Percentiles rank a stretch among this genome's conserved stretches.
These are phyloP conservation scores for Propsilocerus akamusi DNA, from an alignment of 1,140 invertebrate genomes.

Conservation along the genomic window DNA sequence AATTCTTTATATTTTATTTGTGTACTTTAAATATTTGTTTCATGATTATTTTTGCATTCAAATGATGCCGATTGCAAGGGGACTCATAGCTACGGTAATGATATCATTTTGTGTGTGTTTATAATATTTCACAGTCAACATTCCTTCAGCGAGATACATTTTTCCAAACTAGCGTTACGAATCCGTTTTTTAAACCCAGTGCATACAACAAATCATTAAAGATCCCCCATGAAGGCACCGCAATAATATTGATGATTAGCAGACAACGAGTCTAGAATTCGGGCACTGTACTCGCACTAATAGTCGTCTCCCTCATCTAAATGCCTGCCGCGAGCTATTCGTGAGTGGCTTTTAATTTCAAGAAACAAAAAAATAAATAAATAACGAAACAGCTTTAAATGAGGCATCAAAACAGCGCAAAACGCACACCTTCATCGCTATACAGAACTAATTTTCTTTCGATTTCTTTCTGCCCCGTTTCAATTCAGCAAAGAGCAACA, in stretches of 20 bases:
- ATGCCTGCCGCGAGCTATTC: neutral
- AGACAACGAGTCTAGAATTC: slow-evolving; percentile 1
- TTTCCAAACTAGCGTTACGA: no score
- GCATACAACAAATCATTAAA: no score
- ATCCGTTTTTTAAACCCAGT: no score
- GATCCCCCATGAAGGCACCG: neutral
- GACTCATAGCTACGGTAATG: no score
- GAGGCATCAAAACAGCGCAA: neutral
- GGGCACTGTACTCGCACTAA: neutral
- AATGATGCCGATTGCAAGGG: no score
- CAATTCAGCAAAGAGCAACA: no score
- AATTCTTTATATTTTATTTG: no score
- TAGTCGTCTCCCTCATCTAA: neutral
- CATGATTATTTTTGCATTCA: no score
- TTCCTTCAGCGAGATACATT: no score
- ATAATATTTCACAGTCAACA: no score
- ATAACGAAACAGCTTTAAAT: neutral
- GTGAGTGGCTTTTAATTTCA: neutral
- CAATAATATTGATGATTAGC: neutral
- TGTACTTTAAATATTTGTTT: no score
- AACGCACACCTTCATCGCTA: neutral
- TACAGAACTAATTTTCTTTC: neutral
- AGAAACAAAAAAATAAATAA: neutral
- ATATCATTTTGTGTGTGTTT: no score
- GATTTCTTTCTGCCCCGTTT: neutral